Evolutionary conservation across 2,888 invertebrate species (phyloP), one percentile per base, ranked within the genome.

Genomic region (Acrobasis consociella): DNA sequence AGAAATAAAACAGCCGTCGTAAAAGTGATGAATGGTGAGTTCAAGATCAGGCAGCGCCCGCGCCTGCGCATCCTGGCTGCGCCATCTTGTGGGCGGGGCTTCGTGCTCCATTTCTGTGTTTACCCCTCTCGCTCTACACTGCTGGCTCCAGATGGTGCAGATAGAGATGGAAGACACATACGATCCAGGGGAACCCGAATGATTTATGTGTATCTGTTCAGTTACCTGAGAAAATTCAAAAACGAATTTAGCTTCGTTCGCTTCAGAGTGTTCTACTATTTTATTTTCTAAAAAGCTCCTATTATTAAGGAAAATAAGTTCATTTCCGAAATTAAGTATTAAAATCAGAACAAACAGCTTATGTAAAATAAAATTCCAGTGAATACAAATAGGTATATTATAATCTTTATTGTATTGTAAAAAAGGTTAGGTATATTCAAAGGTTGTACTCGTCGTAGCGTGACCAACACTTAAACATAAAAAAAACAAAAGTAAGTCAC

Each of bases 21-120:
- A 87, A 89, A 89, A 76, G 85, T 86, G 86, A 88, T 88, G 87
- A 88, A 89, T 88, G 86, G 85, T 86, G 79, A 83, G 85, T 87
- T 87, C 87, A 87, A 87, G 84, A 87, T 80, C 87, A 86, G 77
- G 72, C 81, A 81, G 75, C 72, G 76, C 69, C 76, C 60, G 67
- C 67, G 62, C 63, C 16, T 51, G 67, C 67, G 69, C 68, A 39
- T 16, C 64, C 64, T 65, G 63, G 49, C 52, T 67, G 76, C 89
- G 90, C 90, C 90, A 90, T 90, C 68, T 90, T 89, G 87, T 84
- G 71, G 90, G 90, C 86, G 90, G 87, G 69, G 89, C 77, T 66
- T 76, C 69, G 62, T 67, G 72, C 63, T 67, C 64, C 71, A 66
- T 69, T 71, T 71, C 62, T 55, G 58, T 68, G 63, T 67, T 68